phyloP scores from a whole-genome alignment of 2,888 invertebrate genomes.

The Iphiclides podalirius region DNA sequence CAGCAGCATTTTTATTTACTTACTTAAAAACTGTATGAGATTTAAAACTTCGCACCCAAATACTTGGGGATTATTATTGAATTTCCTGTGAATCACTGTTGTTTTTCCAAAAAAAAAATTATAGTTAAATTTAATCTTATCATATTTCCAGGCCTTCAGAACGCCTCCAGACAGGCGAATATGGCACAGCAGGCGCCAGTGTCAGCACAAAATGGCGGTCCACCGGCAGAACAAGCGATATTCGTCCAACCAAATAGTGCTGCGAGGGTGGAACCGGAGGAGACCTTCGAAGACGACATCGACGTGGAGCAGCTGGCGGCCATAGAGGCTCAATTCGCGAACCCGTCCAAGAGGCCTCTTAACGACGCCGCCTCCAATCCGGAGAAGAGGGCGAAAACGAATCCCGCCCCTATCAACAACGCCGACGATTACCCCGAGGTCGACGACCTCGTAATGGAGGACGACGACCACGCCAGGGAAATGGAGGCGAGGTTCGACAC shows the following conservation, averaged over 20 bases:
- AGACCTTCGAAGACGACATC: conserved; percentile 57
- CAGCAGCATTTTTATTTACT: too few relatives aligned
- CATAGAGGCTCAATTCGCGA: conserved; percentile 52
- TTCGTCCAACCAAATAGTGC: conserved; percentile 28
- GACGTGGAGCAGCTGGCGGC: conserved; percentile 58
- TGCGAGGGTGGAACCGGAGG: conserved; percentile 35
- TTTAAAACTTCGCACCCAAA: too few relatives aligned
- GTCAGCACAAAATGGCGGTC: too few relatives aligned
- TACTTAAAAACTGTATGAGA: too few relatives aligned
- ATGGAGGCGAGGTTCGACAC: conserved; percentile 54
- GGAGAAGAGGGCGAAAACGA: conserved; percentile 54
- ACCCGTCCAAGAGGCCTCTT: conserved; percentile 43
- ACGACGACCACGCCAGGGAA: conserved; percentile 59
- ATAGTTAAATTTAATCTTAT: too few relatives aligned
- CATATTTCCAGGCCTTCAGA: too few relatives aligned
- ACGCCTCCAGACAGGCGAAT: too few relatives aligned
- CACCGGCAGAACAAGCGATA: neutral
- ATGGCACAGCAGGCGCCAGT: too few relatives aligned
- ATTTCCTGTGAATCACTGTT: too few relatives aligned
- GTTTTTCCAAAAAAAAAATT: too few relatives aligned
- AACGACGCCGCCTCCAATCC: conserved; percentile 37
- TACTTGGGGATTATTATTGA: too few relatives aligned
- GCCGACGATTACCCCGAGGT: conserved; percentile 54
- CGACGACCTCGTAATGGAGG: conserved; percentile 52
- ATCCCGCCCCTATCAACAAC: conserved; percentile 33